Conservation (phyloP, 2,888 invertebrate genomes). For the Candidula unifasciata region DNA sequence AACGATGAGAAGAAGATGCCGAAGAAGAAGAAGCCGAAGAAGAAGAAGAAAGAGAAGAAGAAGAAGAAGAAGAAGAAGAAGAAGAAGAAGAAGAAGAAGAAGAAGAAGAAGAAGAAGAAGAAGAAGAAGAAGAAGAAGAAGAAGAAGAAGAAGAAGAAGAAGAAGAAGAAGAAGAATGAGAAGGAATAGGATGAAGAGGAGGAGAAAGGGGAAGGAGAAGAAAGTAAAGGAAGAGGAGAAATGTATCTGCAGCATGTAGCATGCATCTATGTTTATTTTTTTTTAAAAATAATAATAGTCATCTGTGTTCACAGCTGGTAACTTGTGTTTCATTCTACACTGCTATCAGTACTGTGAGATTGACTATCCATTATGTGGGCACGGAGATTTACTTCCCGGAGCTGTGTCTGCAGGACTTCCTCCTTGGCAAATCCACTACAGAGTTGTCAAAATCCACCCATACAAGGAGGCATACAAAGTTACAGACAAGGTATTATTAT, state of each 20-base stretch:
- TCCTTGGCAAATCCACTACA: too few species aligned
- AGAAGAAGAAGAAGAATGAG: too few species aligned
- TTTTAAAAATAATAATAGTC: neutral
- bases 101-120: neutral
- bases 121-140: too few species aligned
- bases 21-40: neutral
- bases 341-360: neutral
- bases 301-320: neutral
- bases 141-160: too few species aligned
- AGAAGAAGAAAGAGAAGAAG: neutral
- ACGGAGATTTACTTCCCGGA: neutral
- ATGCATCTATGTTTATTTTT: neutral
- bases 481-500: too few species aligned
- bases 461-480: too few species aligned
- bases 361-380: neutral
- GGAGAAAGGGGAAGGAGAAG: too few species aligned
- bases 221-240: too few species aligned
- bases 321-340: neutral
- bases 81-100: neutral
- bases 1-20: too few species aligned
- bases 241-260: neutral
- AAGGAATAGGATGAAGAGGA: too few species aligned
- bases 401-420: neutral
- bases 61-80: neutral
- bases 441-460: too few species aligned